A percentile compares a stretch with the other conserved stretches of the same genome.
phyloP scores from a whole-genome alignment of 2,113 vertebrate genomes.

The Symphodus melops region DNA sequence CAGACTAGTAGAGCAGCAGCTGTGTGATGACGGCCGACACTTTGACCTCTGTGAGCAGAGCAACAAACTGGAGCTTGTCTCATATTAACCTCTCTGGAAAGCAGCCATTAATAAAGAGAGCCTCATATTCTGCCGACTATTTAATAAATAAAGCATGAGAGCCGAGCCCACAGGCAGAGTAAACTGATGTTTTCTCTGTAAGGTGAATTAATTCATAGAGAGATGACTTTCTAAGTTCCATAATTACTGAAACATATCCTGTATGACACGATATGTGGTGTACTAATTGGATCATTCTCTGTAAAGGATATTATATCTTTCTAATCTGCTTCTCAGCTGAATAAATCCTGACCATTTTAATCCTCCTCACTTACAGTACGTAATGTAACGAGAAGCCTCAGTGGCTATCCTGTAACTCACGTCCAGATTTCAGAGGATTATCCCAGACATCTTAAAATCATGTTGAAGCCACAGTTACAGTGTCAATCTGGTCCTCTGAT shows the following conservation, averaged over 20 bases:
- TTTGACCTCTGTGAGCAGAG: conserved; percentile 33
- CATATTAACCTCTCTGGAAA: conserved; percentile 39
- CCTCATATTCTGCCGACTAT: not conserved
- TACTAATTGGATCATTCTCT: conserved; percentile 51
- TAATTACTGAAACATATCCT: conserved; percentile 52
- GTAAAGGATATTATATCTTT: conserved; percentile 57
- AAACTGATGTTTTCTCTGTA: conserved; percentile 19
- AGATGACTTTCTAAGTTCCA: conserved; percentile 11
- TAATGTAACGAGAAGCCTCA: conserved; percentile 31
- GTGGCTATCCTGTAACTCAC: conserved; percentile 47
- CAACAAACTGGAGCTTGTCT: conserved; percentile 32
- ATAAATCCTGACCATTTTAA: conserved; percentile 60
- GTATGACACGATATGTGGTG: conserved; percentile 26
- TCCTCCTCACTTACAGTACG: conserved; percentile 9
- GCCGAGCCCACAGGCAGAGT: not conserved
- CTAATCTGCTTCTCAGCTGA: conserved; percentile 67
- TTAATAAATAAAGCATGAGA: not conserved
- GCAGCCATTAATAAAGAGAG: conserved; percentile 38
- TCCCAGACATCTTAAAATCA: conserved; percentile 53
- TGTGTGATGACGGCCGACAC: conserved; percentile 18
- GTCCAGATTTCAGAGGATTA: conserved; percentile 67
- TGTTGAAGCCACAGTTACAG: not conserved
- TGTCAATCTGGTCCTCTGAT: not conserved
- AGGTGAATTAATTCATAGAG: conserved; percentile 37
- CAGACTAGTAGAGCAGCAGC: conserved; percentile 18